Evolutionary conservation across 2,797 vertebrate species (phyloP).

Genomic region (Intellagama lesueurii): DNA sequence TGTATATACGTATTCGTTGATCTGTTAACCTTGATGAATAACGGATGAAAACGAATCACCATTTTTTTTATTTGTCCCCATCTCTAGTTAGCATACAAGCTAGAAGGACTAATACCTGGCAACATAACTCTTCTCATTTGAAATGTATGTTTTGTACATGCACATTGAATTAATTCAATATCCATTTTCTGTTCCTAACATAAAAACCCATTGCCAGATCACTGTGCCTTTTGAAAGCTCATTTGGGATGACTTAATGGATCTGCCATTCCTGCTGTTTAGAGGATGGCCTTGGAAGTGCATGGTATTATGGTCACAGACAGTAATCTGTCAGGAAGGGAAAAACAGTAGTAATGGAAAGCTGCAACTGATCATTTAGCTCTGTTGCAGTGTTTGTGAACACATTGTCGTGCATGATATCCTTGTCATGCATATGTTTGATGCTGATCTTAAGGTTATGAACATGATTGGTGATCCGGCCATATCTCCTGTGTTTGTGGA

Average conservation of each 20-base stretch:
- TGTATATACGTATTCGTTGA: too few relatives aligned
- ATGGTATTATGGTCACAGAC: conserved; percentile 2
- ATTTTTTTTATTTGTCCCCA: too few relatives aligned
- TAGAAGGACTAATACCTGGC: conserved; percentile 6
- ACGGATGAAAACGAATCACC: too few relatives aligned
- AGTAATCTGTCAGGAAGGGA: conserved; percentile 55
- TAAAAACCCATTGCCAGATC: conserved; percentile 25
- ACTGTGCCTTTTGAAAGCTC: conserved; percentile 54
- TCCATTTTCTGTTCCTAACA: conserved; percentile 21
- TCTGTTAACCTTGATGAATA: too few relatives aligned
- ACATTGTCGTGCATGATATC: conserved; percentile 33
- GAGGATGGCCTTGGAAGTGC: conserved; percentile 59
- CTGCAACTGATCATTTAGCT: conserved; percentile 65
- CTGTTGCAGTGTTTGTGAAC: conserved; percentile 68
- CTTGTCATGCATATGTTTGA: conserved; percentile 54
- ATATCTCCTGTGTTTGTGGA: conserved; percentile 34
- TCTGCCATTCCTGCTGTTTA: conserved; percentile 49
- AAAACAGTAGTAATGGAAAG: conserved; percentile 41
- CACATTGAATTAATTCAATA: conserved; percentile 35
- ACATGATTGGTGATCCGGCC: conserved; percentile 31
- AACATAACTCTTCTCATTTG: conserved; percentile 42
- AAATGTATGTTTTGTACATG: conserved; percentile 49
- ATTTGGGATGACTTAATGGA: conserved; percentile 57
- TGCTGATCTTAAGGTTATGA: conserved; percentile 46
- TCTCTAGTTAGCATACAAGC: too few relatives aligned